phyloP scores from a whole-genome alignment of 2,888 invertebrate species.

The Ornithoptera priamus region DNA sequence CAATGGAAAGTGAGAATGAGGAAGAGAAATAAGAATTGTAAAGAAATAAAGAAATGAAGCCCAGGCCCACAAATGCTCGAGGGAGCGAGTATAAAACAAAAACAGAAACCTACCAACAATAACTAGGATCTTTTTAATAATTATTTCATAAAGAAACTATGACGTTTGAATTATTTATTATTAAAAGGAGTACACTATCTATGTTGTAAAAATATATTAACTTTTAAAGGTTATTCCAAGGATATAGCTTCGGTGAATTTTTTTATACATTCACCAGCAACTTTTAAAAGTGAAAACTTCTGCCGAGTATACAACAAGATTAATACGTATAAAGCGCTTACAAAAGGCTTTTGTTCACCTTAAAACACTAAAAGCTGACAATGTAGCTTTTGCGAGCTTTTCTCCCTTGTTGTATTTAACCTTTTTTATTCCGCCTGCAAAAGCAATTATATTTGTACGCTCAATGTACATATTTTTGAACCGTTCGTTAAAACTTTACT shows the following conservation, averaged over 20 bases:
- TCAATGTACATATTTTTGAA: not conserved
- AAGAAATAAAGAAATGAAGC: too few species aligned
- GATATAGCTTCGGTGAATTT: not conserved
- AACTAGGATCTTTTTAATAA: too few species aligned
- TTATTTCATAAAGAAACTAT: too few species aligned
- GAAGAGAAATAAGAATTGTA: too few species aligned
- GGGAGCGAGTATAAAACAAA: too few species aligned
- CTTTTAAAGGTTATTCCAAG: not conserved
- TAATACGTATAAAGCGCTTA: slow-evolving; percentile 6
- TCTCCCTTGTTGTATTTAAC: slow-evolving; percentile 1
- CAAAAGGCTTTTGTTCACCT: slow-evolving; percentile 5
- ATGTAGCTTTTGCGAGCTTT: slow-evolving; percentile 2
- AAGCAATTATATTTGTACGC: not conserved
- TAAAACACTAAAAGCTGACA: slow-evolving; percentile 7
- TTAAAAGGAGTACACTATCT: too few species aligned
- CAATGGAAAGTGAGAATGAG: too few species aligned
- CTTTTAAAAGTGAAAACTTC: slow-evolving; percentile 3
- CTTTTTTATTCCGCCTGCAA: not conserved
- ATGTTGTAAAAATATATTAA: not conserved
- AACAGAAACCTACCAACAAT: too few species aligned
- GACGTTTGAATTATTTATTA: too few species aligned
- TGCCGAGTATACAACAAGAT: not conserved
- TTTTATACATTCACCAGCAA: not conserved
- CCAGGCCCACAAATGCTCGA: too few species aligned
- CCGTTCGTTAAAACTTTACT: not conserved